These are phyloP conservation scores for Leptothorax acervorum DNA, from an alignment of 2,888 invertebrate genomes.

Conservation along the genomic window DNA sequence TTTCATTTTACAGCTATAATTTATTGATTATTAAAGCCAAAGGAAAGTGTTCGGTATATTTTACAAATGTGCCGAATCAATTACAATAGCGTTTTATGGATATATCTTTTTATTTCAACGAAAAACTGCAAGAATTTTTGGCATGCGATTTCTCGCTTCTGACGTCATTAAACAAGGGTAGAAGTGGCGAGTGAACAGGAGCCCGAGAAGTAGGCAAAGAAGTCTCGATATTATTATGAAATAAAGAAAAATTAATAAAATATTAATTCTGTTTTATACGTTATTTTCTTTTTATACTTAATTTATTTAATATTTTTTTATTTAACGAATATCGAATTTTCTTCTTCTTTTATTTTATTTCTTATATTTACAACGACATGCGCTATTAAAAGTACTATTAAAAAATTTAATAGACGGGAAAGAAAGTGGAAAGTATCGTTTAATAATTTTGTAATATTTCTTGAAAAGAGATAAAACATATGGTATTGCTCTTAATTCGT, in stretches of 20 bases:
- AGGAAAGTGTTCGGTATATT: too few relatives aligned
- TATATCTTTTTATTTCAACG: too few relatives aligned
- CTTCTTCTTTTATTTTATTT: not conserved
- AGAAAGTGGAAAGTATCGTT: not conserved
- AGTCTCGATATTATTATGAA: not conserved
- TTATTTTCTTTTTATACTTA: not conserved
- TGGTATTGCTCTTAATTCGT: not conserved
- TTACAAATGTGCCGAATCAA: too few relatives aligned
- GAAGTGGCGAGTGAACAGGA: too few relatives aligned
- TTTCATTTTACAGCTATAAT: too few relatives aligned
- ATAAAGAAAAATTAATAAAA: not conserved
- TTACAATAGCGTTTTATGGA: too few relatives aligned
- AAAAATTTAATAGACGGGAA: not conserved
- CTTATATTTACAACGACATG: too few relatives aligned
- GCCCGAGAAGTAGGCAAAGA: not conserved
- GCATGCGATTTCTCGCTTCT: too few relatives aligned
- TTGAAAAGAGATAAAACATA: not conserved
- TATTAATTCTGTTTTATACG: not conserved
- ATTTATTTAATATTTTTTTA: slow-evolving; percentile 7
- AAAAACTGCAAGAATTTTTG: too few relatives aligned
- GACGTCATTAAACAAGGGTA: too few relatives aligned
- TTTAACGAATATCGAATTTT: not conserved
- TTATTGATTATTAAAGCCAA: too few relatives aligned
- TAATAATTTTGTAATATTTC: slow-evolving; percentile 7
- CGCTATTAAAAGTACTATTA: not conserved